Evolutionary conservation across 2,888 invertebrate species (phyloP).

Genomic region (Eilema caniola): DNA sequence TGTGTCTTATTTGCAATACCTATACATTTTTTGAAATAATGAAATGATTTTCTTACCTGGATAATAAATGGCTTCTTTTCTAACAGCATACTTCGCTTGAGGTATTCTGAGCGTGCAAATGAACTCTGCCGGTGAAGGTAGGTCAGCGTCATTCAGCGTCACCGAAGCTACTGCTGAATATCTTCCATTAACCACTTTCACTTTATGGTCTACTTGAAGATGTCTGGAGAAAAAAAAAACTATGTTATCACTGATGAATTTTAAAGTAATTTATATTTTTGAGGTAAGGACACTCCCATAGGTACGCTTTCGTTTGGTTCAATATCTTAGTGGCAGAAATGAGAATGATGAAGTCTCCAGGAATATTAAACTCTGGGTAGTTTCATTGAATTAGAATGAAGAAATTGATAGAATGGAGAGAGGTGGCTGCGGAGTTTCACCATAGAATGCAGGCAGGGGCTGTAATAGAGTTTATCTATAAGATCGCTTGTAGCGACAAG

Average conservation of each 20-base stretch:
- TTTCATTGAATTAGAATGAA: too few species aligned
- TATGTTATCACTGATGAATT: too few species aligned
- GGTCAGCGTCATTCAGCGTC: slow-evolving; percentile 81
- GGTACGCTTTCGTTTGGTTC: neutral
- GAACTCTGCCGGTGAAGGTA: slow-evolving; percentile 86
- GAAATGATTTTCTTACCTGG: slow-evolving; percentile 78
- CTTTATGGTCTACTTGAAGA: slow-evolving; percentile 72
- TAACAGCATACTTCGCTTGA: slow-evolving; percentile 87
- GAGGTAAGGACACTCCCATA: neutral
- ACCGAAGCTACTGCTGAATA: slow-evolving; percentile 86
- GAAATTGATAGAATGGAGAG: too few species aligned
- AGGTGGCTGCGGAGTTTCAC: too few species aligned
- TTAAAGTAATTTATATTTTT: neutral
- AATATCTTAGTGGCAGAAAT: neutral
- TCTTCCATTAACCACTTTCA: slow-evolving; percentile 77
- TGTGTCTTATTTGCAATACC: too few species aligned
- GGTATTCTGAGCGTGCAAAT: slow-evolving; percentile 88
- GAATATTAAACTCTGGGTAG: neutral
- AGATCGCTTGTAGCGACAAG: too few species aligned
- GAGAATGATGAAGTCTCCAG: neutral
- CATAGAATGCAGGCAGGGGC: too few species aligned
- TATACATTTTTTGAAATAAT: neutral
- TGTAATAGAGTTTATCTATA: too few species aligned
- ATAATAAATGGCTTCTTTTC: slow-evolving; percentile 85
- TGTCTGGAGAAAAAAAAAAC: slow-evolving; percentile 56